Evolutionary conservation across 2,888 invertebrate genomes (phyloP).

Genomic region (Mactromeris polynyma): DNA sequence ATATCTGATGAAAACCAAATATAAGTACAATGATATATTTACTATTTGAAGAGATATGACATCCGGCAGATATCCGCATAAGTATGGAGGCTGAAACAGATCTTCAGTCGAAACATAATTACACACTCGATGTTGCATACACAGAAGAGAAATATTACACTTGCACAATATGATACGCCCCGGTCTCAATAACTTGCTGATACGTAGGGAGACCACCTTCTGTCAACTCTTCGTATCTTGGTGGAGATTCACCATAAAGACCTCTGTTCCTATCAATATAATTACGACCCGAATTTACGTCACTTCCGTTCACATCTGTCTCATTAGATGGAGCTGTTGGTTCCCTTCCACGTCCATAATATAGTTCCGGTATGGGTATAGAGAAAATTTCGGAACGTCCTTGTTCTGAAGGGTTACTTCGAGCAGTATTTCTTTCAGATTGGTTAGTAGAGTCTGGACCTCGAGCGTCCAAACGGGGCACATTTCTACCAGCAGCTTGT

Average conservation of each 20-base stretch:
- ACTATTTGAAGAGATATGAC: too few species aligned
- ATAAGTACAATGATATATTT: too few species aligned
- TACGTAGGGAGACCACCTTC: neutral
- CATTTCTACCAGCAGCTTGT: neutral
- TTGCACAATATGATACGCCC: neutral
- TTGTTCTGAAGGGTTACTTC: neutral
- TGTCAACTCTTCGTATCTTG: neutral
- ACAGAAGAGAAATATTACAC: too few species aligned
- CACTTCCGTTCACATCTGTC: neutral
- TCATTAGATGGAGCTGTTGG: neutral
- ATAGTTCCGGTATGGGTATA: neutral
- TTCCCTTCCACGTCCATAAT: neutral
- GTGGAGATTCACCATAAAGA: neutral
- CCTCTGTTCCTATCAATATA: neutral
- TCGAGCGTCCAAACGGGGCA: neutral
- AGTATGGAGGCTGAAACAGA: too few species aligned
- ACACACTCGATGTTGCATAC: too few species aligned
- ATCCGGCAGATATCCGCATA: too few species aligned
- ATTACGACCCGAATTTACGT: neutral
- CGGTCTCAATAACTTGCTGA: neutral
- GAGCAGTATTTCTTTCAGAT: neutral
- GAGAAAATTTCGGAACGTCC: neutral
- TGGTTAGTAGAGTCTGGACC: neutral
- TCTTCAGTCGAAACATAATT: too few species aligned
- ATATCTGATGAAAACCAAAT: too few species aligned